Percentiles rank a stretch among this genome's conserved stretches.
phyloP scores from a whole-genome alignment of 2,113 vertebrate species.

The Neolamprologus falcicula region DNA sequence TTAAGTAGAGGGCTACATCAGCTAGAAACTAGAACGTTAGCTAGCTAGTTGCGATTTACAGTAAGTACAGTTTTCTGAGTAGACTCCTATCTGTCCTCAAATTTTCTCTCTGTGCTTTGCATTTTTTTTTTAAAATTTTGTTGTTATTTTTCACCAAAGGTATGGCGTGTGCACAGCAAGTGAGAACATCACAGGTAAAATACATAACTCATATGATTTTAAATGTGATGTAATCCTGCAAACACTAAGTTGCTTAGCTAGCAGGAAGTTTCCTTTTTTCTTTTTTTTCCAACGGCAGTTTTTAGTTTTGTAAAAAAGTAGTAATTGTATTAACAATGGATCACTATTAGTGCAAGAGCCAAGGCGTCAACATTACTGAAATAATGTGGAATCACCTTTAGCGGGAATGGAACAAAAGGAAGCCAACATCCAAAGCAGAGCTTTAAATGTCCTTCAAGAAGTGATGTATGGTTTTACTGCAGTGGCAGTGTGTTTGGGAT shows the following conservation, averaged over 20 bases:
- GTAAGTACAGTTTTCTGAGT: not conserved
- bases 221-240: not conserved
- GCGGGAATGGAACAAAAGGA: not conserved
- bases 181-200: constrained; percentile 51
- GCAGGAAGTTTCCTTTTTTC: not conserved
- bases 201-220: not conserved
- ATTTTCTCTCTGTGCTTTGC: not conserved
- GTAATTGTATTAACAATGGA: not conserved
- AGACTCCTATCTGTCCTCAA: not conserved
- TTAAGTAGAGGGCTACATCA: not conserved
- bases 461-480: not conserved
- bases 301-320: not conserved
- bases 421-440: not conserved
- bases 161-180: constrained; percentile 61
- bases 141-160: not conserved
- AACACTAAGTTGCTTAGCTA: not conserved
- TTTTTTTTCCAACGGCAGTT: not conserved
- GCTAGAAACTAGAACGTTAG: not conserved
- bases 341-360: not conserved
- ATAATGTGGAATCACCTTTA: not conserved
- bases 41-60: not conserved
- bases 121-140: not conserved
- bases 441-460: not conserved
- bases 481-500: not conserved
- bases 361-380: not conserved